A percentile compares a stretch with the other conserved stretches of the same genome.
Conservation (phyloP, 2,797 vertebrate genomes). For the Lithobates pipiens region DNA sequence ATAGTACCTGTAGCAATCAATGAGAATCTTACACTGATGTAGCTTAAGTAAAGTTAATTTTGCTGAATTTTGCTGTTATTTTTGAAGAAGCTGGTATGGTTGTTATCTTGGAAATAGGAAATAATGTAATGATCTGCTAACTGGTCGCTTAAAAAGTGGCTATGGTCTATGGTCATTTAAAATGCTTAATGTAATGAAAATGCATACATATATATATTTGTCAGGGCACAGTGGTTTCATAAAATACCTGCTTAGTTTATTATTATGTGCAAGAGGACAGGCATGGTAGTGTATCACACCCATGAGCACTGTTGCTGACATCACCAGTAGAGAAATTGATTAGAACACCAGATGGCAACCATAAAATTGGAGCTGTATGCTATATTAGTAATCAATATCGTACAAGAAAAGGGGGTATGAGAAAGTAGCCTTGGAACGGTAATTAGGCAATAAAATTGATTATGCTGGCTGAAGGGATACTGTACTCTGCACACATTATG, state of each 20-base stretch:
- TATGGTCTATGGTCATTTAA: too few relatives aligned
- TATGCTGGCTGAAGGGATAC: background rate
- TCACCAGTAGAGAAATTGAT: conserved; percentile 49
- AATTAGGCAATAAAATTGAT: conserved; percentile 53
- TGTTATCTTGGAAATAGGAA: background rate
- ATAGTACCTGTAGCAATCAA: background rate
- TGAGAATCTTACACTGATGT: background rate
- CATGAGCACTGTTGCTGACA: conserved; percentile 37
- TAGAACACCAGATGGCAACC: conserved; percentile 44
- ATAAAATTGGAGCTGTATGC: conserved; percentile 44
- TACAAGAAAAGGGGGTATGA: conserved; percentile 5
- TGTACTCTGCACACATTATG: conserved; percentile 28
- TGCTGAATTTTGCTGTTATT: background rate
- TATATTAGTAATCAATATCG: conserved; percentile 54
- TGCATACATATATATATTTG: too few relatives aligned
- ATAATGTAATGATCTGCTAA: background rate
- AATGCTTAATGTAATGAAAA: background rate
- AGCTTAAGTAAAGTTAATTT: background rate
- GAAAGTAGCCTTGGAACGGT: conserved; percentile 37
- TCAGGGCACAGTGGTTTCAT: background rate
- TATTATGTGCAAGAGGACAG: conserved; percentile 16
- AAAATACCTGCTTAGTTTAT: background rate
- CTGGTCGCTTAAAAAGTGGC: too few relatives aligned
- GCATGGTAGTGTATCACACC: conserved; percentile 9
- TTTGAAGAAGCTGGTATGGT: background rate